A percentile compares a stretch with the other conserved stretches of the same genome.
phyloP scores from a whole-genome alignment of 2,113 vertebrate species.

The Dasyprocta punctata region DNA sequence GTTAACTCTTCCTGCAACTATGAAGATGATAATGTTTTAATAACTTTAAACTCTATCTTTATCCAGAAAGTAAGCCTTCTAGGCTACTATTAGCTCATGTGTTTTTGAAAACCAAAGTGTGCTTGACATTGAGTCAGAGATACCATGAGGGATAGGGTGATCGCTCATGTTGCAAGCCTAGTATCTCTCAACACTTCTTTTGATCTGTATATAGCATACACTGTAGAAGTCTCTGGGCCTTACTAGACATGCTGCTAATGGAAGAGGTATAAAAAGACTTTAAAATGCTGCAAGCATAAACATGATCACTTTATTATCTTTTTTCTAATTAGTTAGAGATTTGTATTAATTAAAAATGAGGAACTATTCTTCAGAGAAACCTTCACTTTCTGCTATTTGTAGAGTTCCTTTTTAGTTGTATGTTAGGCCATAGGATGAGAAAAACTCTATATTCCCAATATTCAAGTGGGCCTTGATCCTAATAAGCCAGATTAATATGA shows the following conservation, averaged over 20 bases:
- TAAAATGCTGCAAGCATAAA: neutral
- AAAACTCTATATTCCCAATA: neutral
- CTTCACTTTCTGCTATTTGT: neutral
- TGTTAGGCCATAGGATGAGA: neutral
- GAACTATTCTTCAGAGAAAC: neutral
- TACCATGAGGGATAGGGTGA: neutral
- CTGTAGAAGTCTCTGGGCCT: neutral
- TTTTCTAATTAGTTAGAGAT: neutral
- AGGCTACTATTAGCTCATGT: neutral
- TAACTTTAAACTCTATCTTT: conserved; percentile 20
- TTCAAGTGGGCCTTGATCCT: neutral
- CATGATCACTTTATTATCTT: neutral
- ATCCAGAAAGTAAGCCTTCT: neutral
- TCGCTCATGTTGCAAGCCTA: neutral
- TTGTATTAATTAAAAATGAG: neutral
- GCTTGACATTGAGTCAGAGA: neutral
- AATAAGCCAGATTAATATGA: neutral
- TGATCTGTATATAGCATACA: neutral
- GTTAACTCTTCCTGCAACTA: neutral
- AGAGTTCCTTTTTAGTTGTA: neutral
- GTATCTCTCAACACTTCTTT: neutral
- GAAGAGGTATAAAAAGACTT: neutral
- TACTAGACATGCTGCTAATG: neutral
- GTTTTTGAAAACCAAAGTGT: neutral
- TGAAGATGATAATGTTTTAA: neutral